These are phyloP conservation scores for Hiodon tergisus DNA, from an alignment of 2,113 vertebrate genomes.

Conservation along the genomic window DNA sequence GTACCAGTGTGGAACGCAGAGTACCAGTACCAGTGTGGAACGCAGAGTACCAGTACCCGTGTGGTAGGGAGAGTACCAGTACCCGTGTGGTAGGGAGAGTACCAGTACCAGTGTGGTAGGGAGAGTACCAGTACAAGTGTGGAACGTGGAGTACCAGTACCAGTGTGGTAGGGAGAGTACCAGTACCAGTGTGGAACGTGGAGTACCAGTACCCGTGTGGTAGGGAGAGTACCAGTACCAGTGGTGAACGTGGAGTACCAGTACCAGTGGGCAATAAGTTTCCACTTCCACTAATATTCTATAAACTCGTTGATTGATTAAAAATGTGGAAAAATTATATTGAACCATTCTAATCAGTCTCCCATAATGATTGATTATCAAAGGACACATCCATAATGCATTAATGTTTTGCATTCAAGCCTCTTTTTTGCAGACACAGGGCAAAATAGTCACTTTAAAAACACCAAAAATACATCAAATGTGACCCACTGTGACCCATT, in stretches of 20 bases:
- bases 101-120: no score
- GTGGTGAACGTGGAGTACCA: no score
- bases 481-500: not conserved
- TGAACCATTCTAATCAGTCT: not conserved
- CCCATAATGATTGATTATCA: not conserved
- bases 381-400: not conserved
- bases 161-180: no score
- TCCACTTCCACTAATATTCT: not conserved
- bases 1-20: not conserved
- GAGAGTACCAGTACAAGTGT: no score
- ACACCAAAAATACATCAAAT: not conserved
- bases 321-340: not conserved
- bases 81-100: no score
- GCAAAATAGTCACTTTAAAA: not conserved
- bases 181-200: no score
- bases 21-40: not conserved
- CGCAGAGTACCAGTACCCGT: not conserved
- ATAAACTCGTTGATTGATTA: slow-evolving; percentile 7
- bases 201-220: no score
- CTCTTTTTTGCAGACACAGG: not conserved
- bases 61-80: no score
- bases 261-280: no score
- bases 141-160: no score
- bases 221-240: no score
- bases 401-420: not conserved